Conservation (phyloP, 2,797 vertebrate genomes). For the Percopsis omiscomaycus region DNA sequence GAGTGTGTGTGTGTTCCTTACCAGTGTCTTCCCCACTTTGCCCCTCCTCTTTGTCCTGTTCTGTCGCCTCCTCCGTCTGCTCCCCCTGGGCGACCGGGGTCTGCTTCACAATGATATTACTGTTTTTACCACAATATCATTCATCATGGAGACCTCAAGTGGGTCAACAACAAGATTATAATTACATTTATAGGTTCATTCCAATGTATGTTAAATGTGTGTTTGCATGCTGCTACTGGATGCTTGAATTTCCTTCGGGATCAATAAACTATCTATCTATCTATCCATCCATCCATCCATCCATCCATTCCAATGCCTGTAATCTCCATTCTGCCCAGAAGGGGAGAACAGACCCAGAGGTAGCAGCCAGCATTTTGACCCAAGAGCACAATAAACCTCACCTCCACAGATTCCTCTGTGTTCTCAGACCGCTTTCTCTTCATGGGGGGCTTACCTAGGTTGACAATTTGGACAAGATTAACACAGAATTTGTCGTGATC, state of each 20-base stretch:
- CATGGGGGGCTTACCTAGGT: constrained; percentile 60
- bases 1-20: constrained; percentile 24
- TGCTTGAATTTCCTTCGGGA: no score
- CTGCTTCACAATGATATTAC: constrained; percentile 32
- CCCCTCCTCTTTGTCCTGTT: constrained; percentile 34
- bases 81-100: constrained; percentile 33
- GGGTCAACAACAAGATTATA: no score
- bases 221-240: no score
- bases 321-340: neutral
- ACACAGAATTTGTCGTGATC: neutral
- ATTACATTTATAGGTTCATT: no score
- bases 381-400: constrained; percentile 33
- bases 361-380: neutral
- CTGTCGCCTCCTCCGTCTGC: constrained; percentile 15
- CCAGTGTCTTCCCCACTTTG: constrained; percentile 33
- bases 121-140: neutral
- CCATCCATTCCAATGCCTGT: neutral
- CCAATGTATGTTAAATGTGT: no score
- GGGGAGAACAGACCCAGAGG: neutral
- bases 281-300: no score
- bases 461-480: constrained; percentile 2
- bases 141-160: neutral
- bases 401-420: constrained; percentile 57
- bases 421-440: constrained; percentile 71
- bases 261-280: no score